Percentiles rank a stretch among this genome's conserved stretches.
These are phyloP conservation scores for Stictocephala bisonia DNA, from an alignment of 2,888 invertebrate species.

Conservation along the genomic window DNA sequence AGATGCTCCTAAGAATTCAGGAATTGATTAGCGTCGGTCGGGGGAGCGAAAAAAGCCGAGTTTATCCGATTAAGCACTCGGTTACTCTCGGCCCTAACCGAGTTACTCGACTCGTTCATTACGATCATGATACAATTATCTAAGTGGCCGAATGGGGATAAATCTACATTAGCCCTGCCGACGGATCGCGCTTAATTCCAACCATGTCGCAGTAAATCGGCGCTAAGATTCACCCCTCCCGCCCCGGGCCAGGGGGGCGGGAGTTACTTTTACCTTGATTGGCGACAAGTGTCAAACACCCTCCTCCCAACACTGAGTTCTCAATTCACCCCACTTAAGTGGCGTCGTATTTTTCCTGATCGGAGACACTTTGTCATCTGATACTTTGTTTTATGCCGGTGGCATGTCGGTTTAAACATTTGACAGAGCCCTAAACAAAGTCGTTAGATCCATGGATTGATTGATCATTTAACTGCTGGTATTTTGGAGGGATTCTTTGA, in stretches of 20 bases:
- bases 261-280: constrained; percentile 35
- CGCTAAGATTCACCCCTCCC: constrained; percentile 29
- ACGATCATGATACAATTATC: constrained; percentile 35
- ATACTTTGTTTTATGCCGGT: too few species aligned
- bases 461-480: background rate
- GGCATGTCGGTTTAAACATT: too few species aligned
- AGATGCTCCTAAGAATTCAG: constrained; percentile 32
- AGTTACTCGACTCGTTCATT: constrained; percentile 32
- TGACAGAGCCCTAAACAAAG: background rate
- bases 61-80: constrained; percentile 35
- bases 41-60: constrained; percentile 37
- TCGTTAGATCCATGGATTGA: too few species aligned
- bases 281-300: constrained; percentile 33
- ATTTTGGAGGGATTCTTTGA: background rate
- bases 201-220: constrained; percentile 14
- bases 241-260: too few species aligned
- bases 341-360: too few species aligned
- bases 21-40: constrained; percentile 26
- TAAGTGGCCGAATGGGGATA: constrained; percentile 32
- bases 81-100: constrained; percentile 35
- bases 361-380: too few species aligned
- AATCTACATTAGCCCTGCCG: constrained; percentile 30
- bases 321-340: background rate
- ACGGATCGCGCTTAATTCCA: constrained; percentile 31
- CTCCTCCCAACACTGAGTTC: background rate